Conservation (phyloP, 2,113 vertebrate species). For the Phylloscopus trochiloides region DNA sequence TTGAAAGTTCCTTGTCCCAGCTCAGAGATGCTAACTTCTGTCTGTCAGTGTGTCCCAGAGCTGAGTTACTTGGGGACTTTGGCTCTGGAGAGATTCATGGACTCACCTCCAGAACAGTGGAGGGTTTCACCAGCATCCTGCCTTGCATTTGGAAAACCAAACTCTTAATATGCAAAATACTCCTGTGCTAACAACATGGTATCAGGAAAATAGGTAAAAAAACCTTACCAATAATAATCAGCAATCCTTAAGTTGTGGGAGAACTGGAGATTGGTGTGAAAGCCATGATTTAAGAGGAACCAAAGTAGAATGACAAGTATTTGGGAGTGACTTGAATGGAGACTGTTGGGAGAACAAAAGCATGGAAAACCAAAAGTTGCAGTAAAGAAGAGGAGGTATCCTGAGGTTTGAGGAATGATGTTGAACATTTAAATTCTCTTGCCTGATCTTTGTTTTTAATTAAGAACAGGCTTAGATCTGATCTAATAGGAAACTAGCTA, state of each 20-base stretch:
- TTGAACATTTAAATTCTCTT: background rate
- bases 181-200: background rate
- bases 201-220: background rate
- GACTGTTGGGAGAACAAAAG: background rate
- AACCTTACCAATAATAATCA: background rate
- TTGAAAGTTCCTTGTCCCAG: background rate
- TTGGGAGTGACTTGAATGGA: background rate
- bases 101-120: background rate
- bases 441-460: background rate
- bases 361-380: background rate
- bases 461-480: background rate
- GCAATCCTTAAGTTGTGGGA: background rate
- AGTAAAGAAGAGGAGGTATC: background rate
- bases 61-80: background rate
- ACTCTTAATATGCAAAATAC: background rate
- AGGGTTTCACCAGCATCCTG: background rate
- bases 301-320: background rate
- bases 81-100: background rate
- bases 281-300: background rate
- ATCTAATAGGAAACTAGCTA: background rate
- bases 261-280: background rate
- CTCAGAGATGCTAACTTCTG: background rate
- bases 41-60: background rate
- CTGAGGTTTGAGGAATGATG: background rate
- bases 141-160: background rate